Base-by-base conservation (phyloP, 1,140 invertebrate species). In the Hetaerina americana region DNA sequence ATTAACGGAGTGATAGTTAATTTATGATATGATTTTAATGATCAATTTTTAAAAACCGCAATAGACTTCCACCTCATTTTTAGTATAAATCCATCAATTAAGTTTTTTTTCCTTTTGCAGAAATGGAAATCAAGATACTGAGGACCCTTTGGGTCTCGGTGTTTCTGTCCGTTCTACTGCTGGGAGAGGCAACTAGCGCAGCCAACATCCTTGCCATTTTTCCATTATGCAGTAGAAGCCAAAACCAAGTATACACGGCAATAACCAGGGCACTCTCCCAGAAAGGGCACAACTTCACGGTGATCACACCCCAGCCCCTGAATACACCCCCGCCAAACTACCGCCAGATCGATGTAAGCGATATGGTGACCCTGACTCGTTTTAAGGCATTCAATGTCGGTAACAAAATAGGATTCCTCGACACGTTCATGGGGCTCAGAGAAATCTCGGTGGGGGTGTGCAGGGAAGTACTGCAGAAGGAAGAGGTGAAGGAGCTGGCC, bases 201-300 rank as follows among this genome's bases (percentile, higher is more conserved):
- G 79, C 80, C 29, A 79, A 77, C 70, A 87, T 88, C 71, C 75
- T 88, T 24, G 82, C 78, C 0, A 75, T 85, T 0, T 77, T 84
- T 66, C 79, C 84, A 5, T 78, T 77, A 15, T 78, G 84, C 0
- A 83, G 83, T 0, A 80, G 83, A 67, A 88, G 86, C 74, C 86
- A 88, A 76, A 85, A 86, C 77, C 76, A 85, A 5, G 81, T 85
- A 0, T 85, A 81, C 71, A 79, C 73, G 73, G 77, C 76, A 29
- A 72, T 82, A 73, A 80, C 78, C 73, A 77, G 82, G 25, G 85
- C 84, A 73, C 76, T 89, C 26, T 81, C 85, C 0, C 72, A 77
- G 0, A 81, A 84, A 70, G 87, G 87, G 1, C 87, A 89, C 75
- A 81, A 87, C 73, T 82, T 88, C 1, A 88, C 86, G 8, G 80